Percentiles rank a stretch among this genome's conserved stretches.
phyloP scores from a whole-genome alignment of 2,113 vertebrate species.

The Brienomyrus brachyistius region DNA sequence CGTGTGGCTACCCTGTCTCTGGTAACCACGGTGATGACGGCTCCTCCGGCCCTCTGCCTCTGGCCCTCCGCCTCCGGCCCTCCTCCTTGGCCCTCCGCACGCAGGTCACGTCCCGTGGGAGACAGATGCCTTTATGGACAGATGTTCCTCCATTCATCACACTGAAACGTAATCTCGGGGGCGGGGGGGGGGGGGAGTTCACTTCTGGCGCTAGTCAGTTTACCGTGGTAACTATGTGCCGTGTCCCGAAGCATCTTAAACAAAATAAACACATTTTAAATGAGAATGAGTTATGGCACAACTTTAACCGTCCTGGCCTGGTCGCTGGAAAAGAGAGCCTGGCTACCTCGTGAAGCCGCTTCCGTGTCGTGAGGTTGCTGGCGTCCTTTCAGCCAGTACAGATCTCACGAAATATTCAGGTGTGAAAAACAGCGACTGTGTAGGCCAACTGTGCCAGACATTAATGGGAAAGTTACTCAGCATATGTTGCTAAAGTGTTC shows the following conservation, averaged over 20 bases:
- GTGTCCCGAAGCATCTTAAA: neutral
- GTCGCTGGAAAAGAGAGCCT: neutral
- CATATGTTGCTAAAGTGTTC: neutral
- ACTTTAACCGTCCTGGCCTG: neutral
- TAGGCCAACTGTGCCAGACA: neutral
- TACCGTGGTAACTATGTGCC: neutral
- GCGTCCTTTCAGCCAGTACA: neutral
- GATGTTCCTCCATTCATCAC: neutral
- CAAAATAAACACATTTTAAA: neutral
- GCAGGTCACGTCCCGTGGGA: conserved; percentile 41
- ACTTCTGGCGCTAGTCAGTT: neutral
- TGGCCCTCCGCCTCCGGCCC: no score
- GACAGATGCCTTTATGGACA: conserved; percentile 33
- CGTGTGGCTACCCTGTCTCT: neutral
- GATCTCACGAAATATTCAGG: neutral
- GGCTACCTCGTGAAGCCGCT: neutral
- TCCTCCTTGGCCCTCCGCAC: neutral
- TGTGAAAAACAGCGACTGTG: neutral
- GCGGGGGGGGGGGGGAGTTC: neutral
- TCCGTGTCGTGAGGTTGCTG: neutral
- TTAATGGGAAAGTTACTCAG: neutral
- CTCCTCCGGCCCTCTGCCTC: neutral
- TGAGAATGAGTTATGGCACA: neutral
- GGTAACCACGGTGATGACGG: neutral
- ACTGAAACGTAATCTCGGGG: neutral